Evolutionary conservation across 2,888 invertebrate genomes (phyloP), one percentile per base, ranked within the genome.

Genomic region (Entomobrya proxima): DNA sequence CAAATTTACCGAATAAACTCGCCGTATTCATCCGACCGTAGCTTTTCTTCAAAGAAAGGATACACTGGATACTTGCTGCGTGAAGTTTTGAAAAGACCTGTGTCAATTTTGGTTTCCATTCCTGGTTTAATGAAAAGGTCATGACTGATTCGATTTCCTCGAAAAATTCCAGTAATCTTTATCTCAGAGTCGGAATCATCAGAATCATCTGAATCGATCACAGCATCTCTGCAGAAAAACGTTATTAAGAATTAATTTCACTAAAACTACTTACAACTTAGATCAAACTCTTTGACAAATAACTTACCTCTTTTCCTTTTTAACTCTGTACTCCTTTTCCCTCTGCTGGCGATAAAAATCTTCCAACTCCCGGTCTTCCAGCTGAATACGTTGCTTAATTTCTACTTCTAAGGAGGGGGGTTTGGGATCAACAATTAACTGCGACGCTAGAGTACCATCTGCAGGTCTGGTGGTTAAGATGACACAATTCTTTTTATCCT

Each of bases 1-100:
- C 72, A 32, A 1, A 18, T 58, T 58, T 93, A 94, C 93, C 94
- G 94, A 80, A 99, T 96, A 55, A 98, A 94, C 92, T 99, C 99
- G 0, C 99, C 99, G 91, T 99, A 99, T 91, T 99, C 99, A 91
- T 99, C 99, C 91, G 95, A 94, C 91, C 97, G 95, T 35, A 98
- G 94, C 91, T 97, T 95, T 86, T 98, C 98, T 92, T 99, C 98
- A 64, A 95, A 94, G 91, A 95, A 96, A 0, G 98, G 99, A 92
- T 96, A 99, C 97, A 99, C 98, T 0, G 98, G 98, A 92, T 98
- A 96, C 90, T 97, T 96, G 81, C 98, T 96, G 92, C 98, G 96
- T 79, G 95, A 95, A 1, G 95, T 95, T 92, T 97, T 97, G 91
- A 97, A 97, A 91, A 97, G 97, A 79, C 97, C 96, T 89, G 93